Evolutionary conservation across 2,113 vertebrate species (phyloP).

Genomic region (Dendrocopos noguchii): DNA sequence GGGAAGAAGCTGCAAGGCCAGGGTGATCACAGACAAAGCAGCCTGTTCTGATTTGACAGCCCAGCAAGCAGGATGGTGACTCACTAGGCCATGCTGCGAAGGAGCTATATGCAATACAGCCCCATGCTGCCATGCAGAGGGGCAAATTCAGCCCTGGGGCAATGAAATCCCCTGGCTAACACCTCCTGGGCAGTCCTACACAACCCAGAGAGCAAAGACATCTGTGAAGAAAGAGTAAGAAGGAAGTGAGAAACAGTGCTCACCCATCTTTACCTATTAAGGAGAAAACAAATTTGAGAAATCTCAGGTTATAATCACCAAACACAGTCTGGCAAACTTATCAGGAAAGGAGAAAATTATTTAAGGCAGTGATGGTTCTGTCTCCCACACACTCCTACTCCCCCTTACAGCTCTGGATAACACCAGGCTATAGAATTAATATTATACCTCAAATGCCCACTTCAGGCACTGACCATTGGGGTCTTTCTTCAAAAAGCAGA

Average conservation of each 20-base stretch:
- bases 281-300: constrained; percentile 35
- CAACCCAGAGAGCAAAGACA: background rate
- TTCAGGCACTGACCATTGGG: background rate
- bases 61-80: background rate
- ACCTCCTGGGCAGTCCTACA: background rate
- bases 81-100: background rate
- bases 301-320: constrained; percentile 17
- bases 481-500: background rate
- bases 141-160: background rate
- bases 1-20: background rate
- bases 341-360: constrained; percentile 55
- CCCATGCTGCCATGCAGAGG: background rate
- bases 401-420: constrained; percentile 4
- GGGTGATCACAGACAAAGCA: background rate
- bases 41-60: background rate
- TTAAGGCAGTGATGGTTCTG: background rate
- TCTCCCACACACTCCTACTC: background rate
- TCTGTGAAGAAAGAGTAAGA: background rate
- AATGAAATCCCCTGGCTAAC: background rate
- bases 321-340: constrained; percentile 42
- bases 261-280: constrained; percentile 25
- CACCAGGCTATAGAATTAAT: background rate
- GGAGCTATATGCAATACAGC: background rate
- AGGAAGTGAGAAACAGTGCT: background rate
- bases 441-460: background rate